Percentiles rank a stretch among this genome's conserved stretches.
phyloP scores from a whole-genome alignment of 1,140 invertebrate genomes.

The Drosophila prosaltans region DNA sequence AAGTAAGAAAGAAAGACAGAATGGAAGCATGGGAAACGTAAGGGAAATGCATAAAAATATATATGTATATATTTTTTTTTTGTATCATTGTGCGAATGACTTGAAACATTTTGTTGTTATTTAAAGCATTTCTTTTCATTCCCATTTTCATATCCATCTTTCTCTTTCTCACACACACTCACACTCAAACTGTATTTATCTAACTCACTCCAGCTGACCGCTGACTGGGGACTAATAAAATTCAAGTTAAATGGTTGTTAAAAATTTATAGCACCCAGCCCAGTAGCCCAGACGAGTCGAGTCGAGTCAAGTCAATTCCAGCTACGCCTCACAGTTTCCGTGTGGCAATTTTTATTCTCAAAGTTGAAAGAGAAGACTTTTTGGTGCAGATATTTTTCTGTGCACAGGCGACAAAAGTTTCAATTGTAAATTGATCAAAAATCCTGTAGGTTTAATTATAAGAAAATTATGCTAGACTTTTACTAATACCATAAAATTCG shows the following conservation, averaged over 20 bases:
- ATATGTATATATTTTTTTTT: neutral
- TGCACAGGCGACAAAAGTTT: slow-evolving; percentile 31
- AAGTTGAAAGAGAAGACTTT: slow-evolving; percentile 15
- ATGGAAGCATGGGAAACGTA: neutral
- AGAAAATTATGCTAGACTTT: too few relatives aligned
- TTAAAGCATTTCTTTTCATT: slow-evolving; percentile 22
- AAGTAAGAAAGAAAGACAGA: neutral
- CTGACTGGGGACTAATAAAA: slow-evolving; percentile 77
- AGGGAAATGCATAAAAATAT: neutral
- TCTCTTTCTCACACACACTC: neutral
- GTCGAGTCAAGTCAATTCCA: neutral
- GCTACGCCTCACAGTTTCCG: slow-evolving; percentile 3
- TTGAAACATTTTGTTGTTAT: slow-evolving; percentile 16
- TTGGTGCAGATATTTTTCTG: slow-evolving; percentile 14
- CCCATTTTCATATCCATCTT: neutral
- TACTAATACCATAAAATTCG: too few relatives aligned
- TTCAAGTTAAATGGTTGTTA: slow-evolving; percentile 82
- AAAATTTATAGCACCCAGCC: slow-evolving; percentile 69
- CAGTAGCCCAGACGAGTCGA: too few relatives aligned
- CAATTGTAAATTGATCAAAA: neutral
- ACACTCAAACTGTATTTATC: neutral
- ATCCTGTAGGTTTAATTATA: too few relatives aligned
- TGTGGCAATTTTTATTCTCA: slow-evolving; percentile 11
- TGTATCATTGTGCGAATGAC: slow-evolving; percentile 7
- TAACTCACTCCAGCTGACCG: slow-evolving; percentile 37